Conservation (phyloP, 2,797 vertebrate species). For the Cossypha niveicapilla region DNA sequence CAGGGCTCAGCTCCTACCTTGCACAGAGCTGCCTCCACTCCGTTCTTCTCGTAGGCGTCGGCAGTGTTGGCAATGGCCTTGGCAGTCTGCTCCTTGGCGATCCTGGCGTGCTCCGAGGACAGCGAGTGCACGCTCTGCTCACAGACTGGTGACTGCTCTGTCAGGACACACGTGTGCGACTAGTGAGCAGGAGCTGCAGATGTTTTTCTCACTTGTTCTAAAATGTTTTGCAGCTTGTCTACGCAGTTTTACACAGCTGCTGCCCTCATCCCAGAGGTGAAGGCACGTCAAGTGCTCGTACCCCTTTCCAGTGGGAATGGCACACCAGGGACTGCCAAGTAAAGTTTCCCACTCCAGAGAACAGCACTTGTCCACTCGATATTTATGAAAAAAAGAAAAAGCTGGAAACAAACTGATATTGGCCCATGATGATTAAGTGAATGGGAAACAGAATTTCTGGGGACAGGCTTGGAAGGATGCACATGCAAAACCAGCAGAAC, state of each 20-base stretch:
- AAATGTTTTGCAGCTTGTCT: background rate
- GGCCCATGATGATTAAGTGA: background rate
- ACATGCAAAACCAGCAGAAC: background rate
- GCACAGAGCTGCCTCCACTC: slow-evolving; percentile 61
- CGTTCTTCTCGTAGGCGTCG: slow-evolving; percentile 61
- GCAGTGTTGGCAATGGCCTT: slow-evolving; percentile 71
- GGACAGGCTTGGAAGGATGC: background rate
- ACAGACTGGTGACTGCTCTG: slow-evolving; percentile 53
- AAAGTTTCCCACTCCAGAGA: background rate
- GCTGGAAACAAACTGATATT: background rate
- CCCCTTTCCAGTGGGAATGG: background rate
- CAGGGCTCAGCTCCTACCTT: slow-evolving; percentile 58
- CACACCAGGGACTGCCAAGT: background rate
- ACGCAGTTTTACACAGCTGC: background rate
- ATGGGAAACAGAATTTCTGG: background rate
- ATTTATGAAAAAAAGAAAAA: background rate
- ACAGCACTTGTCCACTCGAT: background rate
- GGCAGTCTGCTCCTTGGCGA: slow-evolving; percentile 75
- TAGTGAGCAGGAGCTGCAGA: rapidly evolving
- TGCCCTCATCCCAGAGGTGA: background rate
- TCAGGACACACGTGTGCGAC: background rate
- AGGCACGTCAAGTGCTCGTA: rapidly evolving
- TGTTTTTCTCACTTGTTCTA: rapidly evolving
- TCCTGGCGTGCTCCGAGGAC: slow-evolving; percentile 71
- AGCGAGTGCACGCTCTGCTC: slow-evolving; percentile 50